Evolutionary conservation across 1,140 invertebrate species (phyloP), one percentile per base, ranked within the genome.

Genomic region (Drosophila oshimai): DNA sequence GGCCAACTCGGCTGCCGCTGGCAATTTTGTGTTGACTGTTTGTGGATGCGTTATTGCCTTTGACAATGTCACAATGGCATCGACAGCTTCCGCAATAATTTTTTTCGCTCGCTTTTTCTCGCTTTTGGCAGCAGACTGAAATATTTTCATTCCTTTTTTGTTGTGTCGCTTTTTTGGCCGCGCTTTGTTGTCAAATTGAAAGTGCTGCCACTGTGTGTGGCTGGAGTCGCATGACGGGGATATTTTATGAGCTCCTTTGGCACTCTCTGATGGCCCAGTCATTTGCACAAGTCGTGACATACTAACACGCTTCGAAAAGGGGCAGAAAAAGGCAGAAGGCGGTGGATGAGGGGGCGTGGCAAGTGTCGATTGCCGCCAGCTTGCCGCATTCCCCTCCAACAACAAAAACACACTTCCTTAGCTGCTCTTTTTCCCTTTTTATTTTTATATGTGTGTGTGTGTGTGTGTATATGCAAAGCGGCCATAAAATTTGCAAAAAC

Each of bases 401-500:
- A 34, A 13, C 13, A 44, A 22, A 22, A 28, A 13, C 39, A 12
- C 42, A 31, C 44, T 51, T 41, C 55, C 36, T 34, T 9, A 15
- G 41, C 28, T 26, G 29, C 10, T 10, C 50, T 49, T 69, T 44
- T 72, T 50, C 9, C 13, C 7, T 41, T 26, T 37, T 55, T 49
- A 41, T 58, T 70, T 71, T 31, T 71, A 53, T 53, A 49, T 84
- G 55, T 75, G 61, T 86, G 73, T 86, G 87, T 86, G 81, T n/a
- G n/a, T n/a, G n/a, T n/a, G n/a, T 75, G 61, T 86, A 75, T 86
- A 86, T 86, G 81, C 81, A 86, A 86, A 86, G 76, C 81, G 81
- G 81, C 73, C 68, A 86, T 86, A 86, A 86, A 86, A 86, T 86
- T 88, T 87, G 77, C 58, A 87, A 84, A 65, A 86, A 87, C 81